These are phyloP conservation scores for Chrysomallon squamiferum DNA, from an alignment of 1,140 invertebrate species.

Conservation along the genomic window DNA sequence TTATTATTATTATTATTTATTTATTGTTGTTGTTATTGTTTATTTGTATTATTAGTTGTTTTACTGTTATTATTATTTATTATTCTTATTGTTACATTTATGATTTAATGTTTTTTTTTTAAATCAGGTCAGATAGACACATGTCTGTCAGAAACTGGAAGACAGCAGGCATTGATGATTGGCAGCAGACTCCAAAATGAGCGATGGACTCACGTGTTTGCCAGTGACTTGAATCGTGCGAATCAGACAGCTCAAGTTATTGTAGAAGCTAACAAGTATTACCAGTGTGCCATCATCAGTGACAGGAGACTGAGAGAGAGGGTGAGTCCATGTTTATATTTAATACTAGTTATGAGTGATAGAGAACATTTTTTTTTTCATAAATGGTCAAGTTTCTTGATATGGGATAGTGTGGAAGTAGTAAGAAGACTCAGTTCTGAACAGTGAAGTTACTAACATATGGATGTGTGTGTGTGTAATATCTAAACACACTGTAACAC, in stretches of 20 bases:
- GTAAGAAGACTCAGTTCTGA: no score
- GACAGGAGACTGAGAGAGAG: conserved; percentile 58
- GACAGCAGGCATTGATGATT: conserved; percentile 51
- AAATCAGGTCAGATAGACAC: conserved; percentile 58
- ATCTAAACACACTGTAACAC: no score
- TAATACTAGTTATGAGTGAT: background rate
- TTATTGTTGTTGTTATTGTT: no score
- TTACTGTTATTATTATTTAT: no score
- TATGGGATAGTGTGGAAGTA: no score
- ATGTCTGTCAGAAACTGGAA: conserved; percentile 52
- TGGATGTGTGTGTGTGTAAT: no score
- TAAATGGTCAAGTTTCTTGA: no score
- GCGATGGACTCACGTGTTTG: conserved; percentile 57
- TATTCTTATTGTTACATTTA: no score
- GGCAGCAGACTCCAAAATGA: conserved; percentile 53
- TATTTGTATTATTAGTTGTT: no score
- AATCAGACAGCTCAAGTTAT: conserved; percentile 51
- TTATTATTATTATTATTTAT: no score
- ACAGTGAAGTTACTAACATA: no score
- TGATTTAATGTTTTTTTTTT: background rate
- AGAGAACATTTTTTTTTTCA: background rate
- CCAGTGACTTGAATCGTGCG: conserved; percentile 59
- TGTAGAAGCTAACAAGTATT: conserved; percentile 36
- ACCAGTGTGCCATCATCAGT: conserved; percentile 25
- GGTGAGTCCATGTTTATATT: conserved; percentile 31